Percentiles rank a stretch among this genome's conserved stretches.
Evolutionary conservation across 1,140 invertebrate genomes (phyloP).

Genomic region (Zaprionus ornatus): DNA sequence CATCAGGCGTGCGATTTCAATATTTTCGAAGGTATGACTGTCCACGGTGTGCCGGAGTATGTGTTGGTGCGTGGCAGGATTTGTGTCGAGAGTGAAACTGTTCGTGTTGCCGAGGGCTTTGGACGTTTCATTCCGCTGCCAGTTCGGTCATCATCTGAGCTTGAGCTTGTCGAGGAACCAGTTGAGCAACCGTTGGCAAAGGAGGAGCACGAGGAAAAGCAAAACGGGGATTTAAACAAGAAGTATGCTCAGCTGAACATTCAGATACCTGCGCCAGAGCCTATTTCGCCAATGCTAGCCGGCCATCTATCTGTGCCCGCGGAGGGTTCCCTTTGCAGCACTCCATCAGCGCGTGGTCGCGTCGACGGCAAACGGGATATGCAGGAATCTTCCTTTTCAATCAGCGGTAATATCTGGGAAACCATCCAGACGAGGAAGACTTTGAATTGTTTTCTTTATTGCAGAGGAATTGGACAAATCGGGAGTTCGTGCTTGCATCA

Average conservation of each 20-base stretch:
- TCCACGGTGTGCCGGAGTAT: constrained; percentile 94
- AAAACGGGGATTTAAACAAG: constrained; percentile 66
- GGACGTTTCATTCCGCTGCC: constrained; percentile 85
- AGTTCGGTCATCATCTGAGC: constrained; percentile 84
- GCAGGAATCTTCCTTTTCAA: constrained; percentile 97
- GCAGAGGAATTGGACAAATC: constrained; percentile 87
- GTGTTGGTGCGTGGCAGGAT: constrained; percentile 96
- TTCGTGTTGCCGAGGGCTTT: constrained; percentile 94
- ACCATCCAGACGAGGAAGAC: background rate
- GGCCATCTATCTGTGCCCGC: constrained; percentile 58
- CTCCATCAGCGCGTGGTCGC: constrained; percentile 88
- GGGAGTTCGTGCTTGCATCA: constrained; percentile 87
- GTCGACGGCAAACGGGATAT: constrained; percentile 92
- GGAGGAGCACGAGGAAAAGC: constrained; percentile 60
- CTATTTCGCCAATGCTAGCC: constrained; percentile 58
- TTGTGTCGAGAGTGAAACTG: constrained; percentile 94
- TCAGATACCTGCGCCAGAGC: constrained; percentile 74
- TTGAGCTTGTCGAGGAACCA: constrained; percentile 74
- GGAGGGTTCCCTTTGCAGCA: constrained; percentile 84
- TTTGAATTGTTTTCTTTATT: constrained; percentile 52
- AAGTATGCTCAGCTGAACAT: constrained; percentile 84
- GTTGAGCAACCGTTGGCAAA: background rate
- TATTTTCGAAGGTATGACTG: constrained; percentile 96
- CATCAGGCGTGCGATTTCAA: constrained; percentile 98
- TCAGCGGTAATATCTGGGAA: constrained; percentile 89